Evolutionary conservation across 2,888 invertebrate genomes (phyloP), one percentile per base, ranked within the genome.

Genomic region (Phengaris arion): DNA sequence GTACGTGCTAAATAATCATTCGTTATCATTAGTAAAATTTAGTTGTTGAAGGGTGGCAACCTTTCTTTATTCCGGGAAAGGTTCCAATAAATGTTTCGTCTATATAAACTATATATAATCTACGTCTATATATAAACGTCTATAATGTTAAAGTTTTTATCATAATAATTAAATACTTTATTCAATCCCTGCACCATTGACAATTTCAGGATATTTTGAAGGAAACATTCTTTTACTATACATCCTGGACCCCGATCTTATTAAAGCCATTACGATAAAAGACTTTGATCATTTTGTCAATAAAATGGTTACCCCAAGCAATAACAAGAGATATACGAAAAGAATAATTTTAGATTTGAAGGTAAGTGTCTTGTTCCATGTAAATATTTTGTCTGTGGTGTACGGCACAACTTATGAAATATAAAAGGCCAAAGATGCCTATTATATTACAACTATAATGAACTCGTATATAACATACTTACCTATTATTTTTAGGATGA

Each of bases 201-300:
- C 72, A 72, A 74, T 85, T 84, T 10, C 79, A 94, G 94, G 94
- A 9, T 83, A 90, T 74, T 94, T 92, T 84, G 94, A 94, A 85
- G 94, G 94, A 8, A 85, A 91, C 76, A 84, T 89, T 75, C 95
- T 95, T 4, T 78, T 91, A 0, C 81, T 95, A n/a, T 85, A 94
- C 55, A 79, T 95, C 0, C 83, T 92, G 78, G 95, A 95, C 82
- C 91, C 94, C 6, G 95, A 95, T 6, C 81, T 95, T 15, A 94
- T 95, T 8, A 95, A 95, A 83, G 88, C 92, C 55, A 85, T 95
- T 8, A 89, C 94, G 76, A 94, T 95, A 51, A 90, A 94, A 76
- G 95, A 95, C 81, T 95, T 94, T 82, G 95, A 95, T 75, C 87
- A 94, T 84, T 95, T 95, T 80, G 88, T 93, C 35, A 64, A 64